phyloP scores from a whole-genome alignment of 2,797 vertebrate species.

The Masticophis lateralis region DNA sequence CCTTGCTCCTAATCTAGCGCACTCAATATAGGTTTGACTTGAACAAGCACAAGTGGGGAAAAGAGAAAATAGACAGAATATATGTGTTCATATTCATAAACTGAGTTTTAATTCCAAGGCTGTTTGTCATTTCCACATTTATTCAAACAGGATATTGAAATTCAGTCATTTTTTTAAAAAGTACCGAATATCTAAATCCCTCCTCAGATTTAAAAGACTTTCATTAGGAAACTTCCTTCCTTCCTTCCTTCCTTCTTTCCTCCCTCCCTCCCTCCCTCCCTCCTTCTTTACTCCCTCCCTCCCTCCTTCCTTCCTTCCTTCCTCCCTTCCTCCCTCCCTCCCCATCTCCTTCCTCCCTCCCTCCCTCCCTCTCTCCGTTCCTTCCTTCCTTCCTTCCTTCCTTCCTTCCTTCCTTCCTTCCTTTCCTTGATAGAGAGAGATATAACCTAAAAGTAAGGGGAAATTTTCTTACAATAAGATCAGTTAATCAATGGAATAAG shows the following conservation, averaged over 20 bases:
- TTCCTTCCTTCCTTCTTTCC: too few species aligned
- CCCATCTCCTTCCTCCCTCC: too few species aligned
- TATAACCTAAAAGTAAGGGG: too few species aligned
- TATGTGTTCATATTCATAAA: too few species aligned
- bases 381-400: too few species aligned
- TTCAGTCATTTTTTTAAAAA: background rate
- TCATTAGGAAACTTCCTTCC: background rate
- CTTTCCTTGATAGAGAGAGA: too few species aligned
- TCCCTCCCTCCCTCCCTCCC: too few species aligned
- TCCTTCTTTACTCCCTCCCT: fast-evolving
- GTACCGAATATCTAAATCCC: background rate
- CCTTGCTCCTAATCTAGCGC: background rate
- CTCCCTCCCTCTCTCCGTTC: too few species aligned
- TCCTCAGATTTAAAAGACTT: background rate
- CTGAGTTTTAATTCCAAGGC: background rate
- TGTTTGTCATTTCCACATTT: background rate
- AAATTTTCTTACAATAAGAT: too few species aligned
- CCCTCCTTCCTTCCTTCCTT: too few species aligned
- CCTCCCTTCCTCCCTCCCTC: fast-evolving
- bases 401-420: too few species aligned
- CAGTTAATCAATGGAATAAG: too few species aligned
- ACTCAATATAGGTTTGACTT: background rate
- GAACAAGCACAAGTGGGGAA: background rate
- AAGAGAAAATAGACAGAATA: background rate
- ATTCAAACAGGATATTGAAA: background rate